Evolutionary conservation across 2,888 invertebrate genomes (phyloP).

Genomic region (Boloria selene): DNA sequence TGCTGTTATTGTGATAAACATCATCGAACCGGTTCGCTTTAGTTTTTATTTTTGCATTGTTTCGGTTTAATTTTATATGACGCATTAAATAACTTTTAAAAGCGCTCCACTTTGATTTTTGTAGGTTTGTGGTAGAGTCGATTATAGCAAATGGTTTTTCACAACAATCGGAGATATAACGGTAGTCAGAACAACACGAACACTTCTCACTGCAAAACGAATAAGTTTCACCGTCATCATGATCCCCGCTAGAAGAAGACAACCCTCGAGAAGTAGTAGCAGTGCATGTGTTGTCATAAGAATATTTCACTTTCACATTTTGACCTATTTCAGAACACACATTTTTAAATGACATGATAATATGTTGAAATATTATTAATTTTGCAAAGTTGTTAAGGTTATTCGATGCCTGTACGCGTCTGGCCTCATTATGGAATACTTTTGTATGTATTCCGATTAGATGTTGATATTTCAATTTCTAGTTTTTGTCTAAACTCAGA

Average conservation of each 20-base stretch:
- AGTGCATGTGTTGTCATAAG: slow-evolving; percentile 46
- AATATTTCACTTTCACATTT: slow-evolving; percentile 45
- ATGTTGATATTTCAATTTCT: no score
- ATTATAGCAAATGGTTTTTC: slow-evolving; percentile 58
- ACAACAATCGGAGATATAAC: slow-evolving; percentile 44
- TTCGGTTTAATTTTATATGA: slow-evolving; percentile 46
- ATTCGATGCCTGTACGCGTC: background rate
- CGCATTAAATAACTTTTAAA: slow-evolving; percentile 53
- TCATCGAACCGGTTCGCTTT: slow-evolving; percentile 36
- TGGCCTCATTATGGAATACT: background rate
- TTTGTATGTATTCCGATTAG: background rate
- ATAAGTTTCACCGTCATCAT: slow-evolving; percentile 47
- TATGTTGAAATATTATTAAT: background rate
- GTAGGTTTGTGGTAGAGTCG: slow-evolving; percentile 55
- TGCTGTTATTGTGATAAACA: slow-evolving; percentile 23
- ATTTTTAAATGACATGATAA: slow-evolving; percentile 36
- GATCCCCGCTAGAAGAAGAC: slow-evolving; percentile 57
- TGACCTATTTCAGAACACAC: slow-evolving; percentile 39
- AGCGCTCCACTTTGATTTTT: slow-evolving; percentile 57
- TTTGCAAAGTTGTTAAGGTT: background rate
- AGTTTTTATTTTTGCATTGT: slow-evolving; percentile 34
- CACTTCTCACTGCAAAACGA: slow-evolving; percentile 51
- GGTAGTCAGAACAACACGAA: slow-evolving; percentile 51
- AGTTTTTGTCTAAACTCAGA: no score
- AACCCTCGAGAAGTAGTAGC: slow-evolving; percentile 64